phyloP scores from a whole-genome alignment of 1,140 invertebrate species.

The Camponotus vicinus region DNA sequence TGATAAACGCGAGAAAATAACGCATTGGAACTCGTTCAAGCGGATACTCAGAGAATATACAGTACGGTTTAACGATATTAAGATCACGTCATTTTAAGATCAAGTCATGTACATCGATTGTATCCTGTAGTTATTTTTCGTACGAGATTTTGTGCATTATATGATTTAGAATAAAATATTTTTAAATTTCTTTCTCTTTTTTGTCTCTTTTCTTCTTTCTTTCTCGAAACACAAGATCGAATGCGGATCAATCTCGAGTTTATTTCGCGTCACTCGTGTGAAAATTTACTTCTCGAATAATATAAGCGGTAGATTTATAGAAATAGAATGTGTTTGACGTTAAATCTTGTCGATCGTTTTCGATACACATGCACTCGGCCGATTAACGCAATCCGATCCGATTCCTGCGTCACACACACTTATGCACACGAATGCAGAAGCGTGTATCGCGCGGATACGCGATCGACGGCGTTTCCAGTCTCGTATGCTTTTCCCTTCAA shows the following conservation, averaged over 20 bases:
- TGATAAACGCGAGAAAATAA: conserved; percentile 36
- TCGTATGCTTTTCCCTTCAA: conserved; percentile 46
- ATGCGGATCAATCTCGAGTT: background rate
- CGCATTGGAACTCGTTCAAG: conserved; percentile 3
- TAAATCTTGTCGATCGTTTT: conserved; percentile 10
- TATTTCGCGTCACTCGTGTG: background rate
- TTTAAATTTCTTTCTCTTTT: background rate
- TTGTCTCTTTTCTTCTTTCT: no score
- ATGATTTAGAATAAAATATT: background rate
- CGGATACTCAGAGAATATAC: background rate
- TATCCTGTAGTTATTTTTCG: background rate
- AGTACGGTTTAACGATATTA: background rate
- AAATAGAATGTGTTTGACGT: background rate
- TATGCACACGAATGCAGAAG: background rate
- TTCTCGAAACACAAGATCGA: background rate
- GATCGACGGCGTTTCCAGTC: conserved; percentile 39
- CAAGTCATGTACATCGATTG: background rate
- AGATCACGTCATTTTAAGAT: conserved; percentile 1
- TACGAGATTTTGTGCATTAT: background rate
- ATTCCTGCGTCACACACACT: conserved; percentile 3
- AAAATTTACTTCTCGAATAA: conserved; percentile 7
- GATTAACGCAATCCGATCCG: conserved; percentile 40
- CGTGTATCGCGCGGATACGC: background rate
- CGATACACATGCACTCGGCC: background rate
- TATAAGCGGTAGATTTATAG: background rate